These are phyloP conservation scores for Mallotus villosus DNA, from an alignment of 2,797 vertebrate species.

Conservation along the genomic window DNA sequence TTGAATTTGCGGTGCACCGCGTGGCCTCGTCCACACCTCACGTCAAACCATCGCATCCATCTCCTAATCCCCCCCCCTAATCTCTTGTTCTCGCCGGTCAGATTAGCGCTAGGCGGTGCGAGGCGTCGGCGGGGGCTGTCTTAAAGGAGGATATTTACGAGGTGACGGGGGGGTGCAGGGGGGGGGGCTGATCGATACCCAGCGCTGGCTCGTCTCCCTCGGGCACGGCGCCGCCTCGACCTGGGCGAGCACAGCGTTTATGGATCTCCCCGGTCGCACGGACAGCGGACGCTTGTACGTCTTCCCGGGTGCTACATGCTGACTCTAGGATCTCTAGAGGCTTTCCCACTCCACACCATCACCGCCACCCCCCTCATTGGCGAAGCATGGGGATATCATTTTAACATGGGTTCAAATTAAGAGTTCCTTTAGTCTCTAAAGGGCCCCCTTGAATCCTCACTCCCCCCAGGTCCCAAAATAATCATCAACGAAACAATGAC, in stretches of 20 bases:
- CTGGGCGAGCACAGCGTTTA: neutral
- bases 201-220: neutral
- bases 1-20: too few species aligned
- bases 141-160: slow-evolving; percentile 32
- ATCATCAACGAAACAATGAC: too few species aligned
- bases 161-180: slow-evolving; percentile 31
- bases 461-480: too few species aligned
- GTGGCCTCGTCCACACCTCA: neutral
- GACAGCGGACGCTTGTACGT: slow-evolving; percentile 26
- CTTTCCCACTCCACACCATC: too few species aligned
- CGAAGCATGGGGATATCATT: too few species aligned
- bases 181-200: slow-evolving; percentile 31
- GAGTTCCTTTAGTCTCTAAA: too few species aligned
- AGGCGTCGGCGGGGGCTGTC: slow-evolving; percentile 16
- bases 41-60: neutral
- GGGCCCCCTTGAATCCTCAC: too few species aligned
- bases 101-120: slow-evolving; percentile 8
- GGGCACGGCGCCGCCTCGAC: slow-evolving; percentile 20
- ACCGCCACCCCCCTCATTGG: neutral
- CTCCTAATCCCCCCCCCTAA: neutral
- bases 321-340: neutral
- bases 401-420: too few species aligned
- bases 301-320: slow-evolving; percentile 43
- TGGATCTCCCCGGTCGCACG: neutral
- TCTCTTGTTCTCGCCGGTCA: slow-evolving; percentile 7